These are phyloP conservation scores for Bimastos eiseni DNA, from an alignment of 2,888 invertebrate species.

Conservation along the genomic window DNA sequence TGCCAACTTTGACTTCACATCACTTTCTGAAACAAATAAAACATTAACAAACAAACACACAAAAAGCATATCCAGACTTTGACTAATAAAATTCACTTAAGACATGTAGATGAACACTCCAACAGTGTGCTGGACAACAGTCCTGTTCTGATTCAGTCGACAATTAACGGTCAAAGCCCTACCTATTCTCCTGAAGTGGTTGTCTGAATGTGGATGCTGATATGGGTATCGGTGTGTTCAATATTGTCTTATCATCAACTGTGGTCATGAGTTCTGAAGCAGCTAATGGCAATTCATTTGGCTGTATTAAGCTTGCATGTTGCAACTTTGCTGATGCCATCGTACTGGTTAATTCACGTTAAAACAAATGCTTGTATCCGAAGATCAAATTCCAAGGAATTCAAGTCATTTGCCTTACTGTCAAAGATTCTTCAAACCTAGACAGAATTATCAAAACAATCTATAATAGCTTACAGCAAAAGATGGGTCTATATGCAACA, in stretches of 20 bases:
- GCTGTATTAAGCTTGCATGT: background rate
- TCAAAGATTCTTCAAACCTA: too few species aligned
- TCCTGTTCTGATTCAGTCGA: background rate
- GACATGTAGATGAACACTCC: too few species aligned
- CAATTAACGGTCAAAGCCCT: background rate
- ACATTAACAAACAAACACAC: too few species aligned
- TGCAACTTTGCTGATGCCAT: background rate
- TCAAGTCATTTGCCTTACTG: background rate
- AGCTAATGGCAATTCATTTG: background rate
- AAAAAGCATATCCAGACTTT: background rate
- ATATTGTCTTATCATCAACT: background rate
- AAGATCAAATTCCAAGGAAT: background rate
- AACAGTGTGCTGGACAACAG: background rate
- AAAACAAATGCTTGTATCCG: background rate
- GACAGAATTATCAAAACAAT: too few species aligned
- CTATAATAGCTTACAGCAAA: too few species aligned
- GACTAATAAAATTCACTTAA: too few species aligned
- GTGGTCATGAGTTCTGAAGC: background rate
- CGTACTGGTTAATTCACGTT: background rate
- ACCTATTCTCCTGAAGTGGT: constrained; percentile 14
- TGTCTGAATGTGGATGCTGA: background rate
- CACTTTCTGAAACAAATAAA: too few species aligned
- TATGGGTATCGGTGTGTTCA: background rate
- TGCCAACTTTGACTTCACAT: too few species aligned
- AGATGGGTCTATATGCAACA: too few species aligned